Evolutionary conservation across 2,888 invertebrate species (phyloP).

Genomic region (Apamea anceps): DNA sequence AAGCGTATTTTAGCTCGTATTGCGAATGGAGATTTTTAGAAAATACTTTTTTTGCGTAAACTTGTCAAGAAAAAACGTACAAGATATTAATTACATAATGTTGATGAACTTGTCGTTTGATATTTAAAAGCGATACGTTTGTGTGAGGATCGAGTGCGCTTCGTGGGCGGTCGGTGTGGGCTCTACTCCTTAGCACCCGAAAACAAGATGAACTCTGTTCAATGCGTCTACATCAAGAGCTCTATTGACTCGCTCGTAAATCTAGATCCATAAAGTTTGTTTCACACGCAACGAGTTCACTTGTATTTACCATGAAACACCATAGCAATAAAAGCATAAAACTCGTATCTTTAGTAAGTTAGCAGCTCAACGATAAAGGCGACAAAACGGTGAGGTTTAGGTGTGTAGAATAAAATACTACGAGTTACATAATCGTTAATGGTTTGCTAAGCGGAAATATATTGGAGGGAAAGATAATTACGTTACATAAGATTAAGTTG

Average conservation of each 20-base stretch:
- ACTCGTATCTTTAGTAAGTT: slow-evolving; percentile 35
- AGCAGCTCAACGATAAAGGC: slow-evolving; percentile 11
- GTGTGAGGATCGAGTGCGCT: slow-evolving; percentile 21
- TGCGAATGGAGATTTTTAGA: slow-evolving; percentile 72
- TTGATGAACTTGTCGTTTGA: slow-evolving; percentile 59
- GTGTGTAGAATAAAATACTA: slow-evolving; percentile 22
- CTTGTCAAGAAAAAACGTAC: slow-evolving; percentile 62
- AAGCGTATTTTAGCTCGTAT: slow-evolving; percentile 53
- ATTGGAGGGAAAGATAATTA: slow-evolving; percentile 41
- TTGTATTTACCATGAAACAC: slow-evolving; percentile 48
- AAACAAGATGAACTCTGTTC: slow-evolving; percentile 63
- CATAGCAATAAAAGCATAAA: slow-evolving; percentile 38
- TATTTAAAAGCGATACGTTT: slow-evolving; percentile 53
- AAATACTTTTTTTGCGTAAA: slow-evolving; percentile 74
- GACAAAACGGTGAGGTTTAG: slow-evolving; percentile 38
- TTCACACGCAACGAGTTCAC: slow-evolving; percentile 55
- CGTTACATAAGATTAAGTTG: slow-evolving; percentile 29
- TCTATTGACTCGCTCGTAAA: slow-evolving; percentile 64
- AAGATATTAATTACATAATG: slow-evolving; percentile 67
- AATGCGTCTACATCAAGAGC: slow-evolving; percentile 55
- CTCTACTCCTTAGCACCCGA: slow-evolving; percentile 54
- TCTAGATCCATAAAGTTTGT: slow-evolving; percentile 58
- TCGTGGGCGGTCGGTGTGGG: slow-evolving; percentile 64
- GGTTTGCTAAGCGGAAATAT: slow-evolving; percentile 32
- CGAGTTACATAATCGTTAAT: slow-evolving; percentile 29